Conservation (phyloP, 2,797 vertebrate genomes). For the Chaetodon trifasciatus region DNA sequence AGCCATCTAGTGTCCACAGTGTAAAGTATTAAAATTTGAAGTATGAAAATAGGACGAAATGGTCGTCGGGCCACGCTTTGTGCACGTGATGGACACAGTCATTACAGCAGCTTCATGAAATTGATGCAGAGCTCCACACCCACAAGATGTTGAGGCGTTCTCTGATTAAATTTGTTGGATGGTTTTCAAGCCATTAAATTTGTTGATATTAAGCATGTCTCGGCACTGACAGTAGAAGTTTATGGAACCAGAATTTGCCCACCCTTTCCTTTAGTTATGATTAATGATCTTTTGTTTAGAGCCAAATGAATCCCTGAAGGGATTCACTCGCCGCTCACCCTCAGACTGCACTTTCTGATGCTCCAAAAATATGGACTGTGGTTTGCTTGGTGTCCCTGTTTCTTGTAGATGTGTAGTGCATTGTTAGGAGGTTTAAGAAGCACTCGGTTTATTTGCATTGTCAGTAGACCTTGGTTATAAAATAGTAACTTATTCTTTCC, state of each 20-base stretch:
- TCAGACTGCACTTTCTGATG: background rate
- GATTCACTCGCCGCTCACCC: constrained; percentile 6
- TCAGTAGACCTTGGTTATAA: too few species aligned
- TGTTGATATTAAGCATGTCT: constrained; percentile 59
- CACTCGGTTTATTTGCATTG: background rate
- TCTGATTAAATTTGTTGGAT: constrained; percentile 63
- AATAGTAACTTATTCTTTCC: background rate
- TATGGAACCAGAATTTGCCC: constrained; percentile 16
- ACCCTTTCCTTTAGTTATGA: constrained; percentile 59
- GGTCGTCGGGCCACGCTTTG: constrained; percentile 53
- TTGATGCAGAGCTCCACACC: constrained; percentile 78
- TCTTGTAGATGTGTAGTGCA: background rate
- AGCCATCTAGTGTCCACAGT: background rate
- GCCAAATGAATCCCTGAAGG: constrained; percentile 28
- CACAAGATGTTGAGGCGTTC: constrained; percentile 59
- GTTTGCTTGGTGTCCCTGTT: background rate
- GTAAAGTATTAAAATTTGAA: constrained; percentile 11
- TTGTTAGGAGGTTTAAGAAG: background rate
- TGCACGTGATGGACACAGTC: constrained; percentile 77
- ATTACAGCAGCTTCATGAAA: constrained; percentile 72
- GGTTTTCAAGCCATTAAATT: constrained; percentile 50
- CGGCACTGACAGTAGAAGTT: constrained; percentile 28
- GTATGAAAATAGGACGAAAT: constrained; percentile 73
- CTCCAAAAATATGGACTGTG: constrained; percentile 5
- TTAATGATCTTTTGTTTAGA: constrained; percentile 50